Percentiles rank a stretch among this genome's conserved stretches.
Evolutionary conservation across 1,140 invertebrate species (phyloP).

Genomic region (Colletes gigas): DNA sequence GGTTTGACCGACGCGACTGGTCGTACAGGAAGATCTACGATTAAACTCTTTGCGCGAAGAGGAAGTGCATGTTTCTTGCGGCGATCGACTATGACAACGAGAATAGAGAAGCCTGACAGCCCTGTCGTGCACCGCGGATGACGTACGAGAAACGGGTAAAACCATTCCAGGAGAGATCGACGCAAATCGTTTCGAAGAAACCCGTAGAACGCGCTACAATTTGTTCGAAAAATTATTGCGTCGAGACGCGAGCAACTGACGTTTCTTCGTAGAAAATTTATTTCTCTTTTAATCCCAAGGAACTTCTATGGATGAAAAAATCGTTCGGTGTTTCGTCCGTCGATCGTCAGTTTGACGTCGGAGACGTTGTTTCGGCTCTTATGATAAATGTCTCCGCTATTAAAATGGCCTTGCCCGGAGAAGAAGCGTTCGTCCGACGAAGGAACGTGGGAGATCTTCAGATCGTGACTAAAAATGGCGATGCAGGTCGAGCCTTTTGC

Average conservation of each 20-base stretch:
- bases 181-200: not conserved
- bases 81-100: conserved; percentile 11
- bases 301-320: not conserved
- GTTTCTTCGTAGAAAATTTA: too few relatives aligned
- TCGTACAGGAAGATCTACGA: conserved; percentile 44
- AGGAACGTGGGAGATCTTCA: conserved; percentile 18
- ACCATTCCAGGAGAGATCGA: not conserved
- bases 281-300: too few relatives aligned
- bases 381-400: conserved; percentile 47
- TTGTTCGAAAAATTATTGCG: not conserved
- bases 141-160: not conserved
- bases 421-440: conserved; percentile 13
- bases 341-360: not conserved
- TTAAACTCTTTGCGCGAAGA: conserved; percentile 30
- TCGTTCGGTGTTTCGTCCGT: not conserved
- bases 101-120: not conserved
- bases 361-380: not conserved
- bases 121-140: not conserved
- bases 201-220: not conserved
- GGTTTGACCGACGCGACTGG: conserved; percentile 15
- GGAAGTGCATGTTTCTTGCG: conserved; percentile 26
- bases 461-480: conserved; percentile 64
- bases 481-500: conserved; percentile 50
- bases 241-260: too few relatives aligned
- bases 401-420: conserved; percentile 32